A percentile compares a stretch with the other conserved stretches of the same genome.
These are phyloP conservation scores for Lasioglossum pauxillum DNA, from an alignment of 2,888 invertebrate species.

Conservation along the genomic window DNA sequence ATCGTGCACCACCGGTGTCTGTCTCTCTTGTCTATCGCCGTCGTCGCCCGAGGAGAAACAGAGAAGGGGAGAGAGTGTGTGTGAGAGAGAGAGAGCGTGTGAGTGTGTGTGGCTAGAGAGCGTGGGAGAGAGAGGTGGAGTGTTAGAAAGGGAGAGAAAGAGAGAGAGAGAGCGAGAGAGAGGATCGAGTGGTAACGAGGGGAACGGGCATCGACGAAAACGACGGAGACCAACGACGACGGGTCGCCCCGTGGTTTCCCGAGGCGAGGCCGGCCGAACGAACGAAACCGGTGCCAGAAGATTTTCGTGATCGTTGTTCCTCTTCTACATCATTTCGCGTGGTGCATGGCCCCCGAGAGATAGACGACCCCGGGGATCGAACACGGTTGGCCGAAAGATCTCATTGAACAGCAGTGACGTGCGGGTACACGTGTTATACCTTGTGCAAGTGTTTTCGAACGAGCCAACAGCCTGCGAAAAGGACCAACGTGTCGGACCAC, in stretches of 20 bases:
- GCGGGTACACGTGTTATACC: conserved; percentile 71
- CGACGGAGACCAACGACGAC: conserved; percentile 39
- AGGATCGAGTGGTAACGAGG: conserved; percentile 22
- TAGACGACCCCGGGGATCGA: conserved; percentile 9
- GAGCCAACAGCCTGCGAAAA: neutral
- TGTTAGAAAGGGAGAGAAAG: conserved; percentile 15
- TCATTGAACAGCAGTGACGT: conserved; percentile 62
- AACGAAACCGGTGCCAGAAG: conserved; percentile 31
- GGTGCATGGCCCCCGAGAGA: conserved; percentile 26
- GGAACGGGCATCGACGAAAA: conserved; percentile 45
- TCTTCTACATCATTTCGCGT: conserved; percentile 3
- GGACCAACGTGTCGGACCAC: conserved; percentile 43
- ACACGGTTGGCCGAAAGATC: conserved; percentile 18
- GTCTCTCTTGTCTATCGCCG: neutral
- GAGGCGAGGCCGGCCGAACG: conserved; percentile 48
- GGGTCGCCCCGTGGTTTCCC: conserved; percentile 52
- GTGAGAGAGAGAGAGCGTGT: conserved; percentile 1
- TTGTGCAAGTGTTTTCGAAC: conserved; percentile 71
- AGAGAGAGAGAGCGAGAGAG: neutral
- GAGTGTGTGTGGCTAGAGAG: neutral
- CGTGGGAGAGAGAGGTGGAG: conserved; percentile 14
- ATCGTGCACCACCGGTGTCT: conserved; percentile 7
- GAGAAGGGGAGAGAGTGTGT: conserved; percentile 19
- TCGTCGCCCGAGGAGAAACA: conserved; percentile 9
- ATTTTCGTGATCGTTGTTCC: conserved; percentile 41